Conservation (phyloP, 2,797 vertebrate genomes). For the Chaenodraco wilsoni region DNA sequence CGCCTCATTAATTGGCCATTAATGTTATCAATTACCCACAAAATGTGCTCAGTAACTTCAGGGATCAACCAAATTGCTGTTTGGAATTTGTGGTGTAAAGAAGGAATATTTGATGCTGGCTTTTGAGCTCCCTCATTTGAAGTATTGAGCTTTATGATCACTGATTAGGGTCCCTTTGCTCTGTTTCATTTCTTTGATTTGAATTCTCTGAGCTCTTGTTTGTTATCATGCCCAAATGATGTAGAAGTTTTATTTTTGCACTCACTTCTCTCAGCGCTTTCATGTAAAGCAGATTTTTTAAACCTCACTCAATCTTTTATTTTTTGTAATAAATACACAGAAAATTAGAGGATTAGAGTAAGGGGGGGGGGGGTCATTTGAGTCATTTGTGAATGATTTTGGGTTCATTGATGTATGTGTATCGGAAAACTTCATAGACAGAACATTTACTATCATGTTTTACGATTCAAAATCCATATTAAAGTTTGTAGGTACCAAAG, state of each 20-base stretch:
- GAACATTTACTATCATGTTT: not conserved
- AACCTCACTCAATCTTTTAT: not conserved
- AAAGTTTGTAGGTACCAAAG: no score
- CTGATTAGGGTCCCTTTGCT: conserved; percentile 39
- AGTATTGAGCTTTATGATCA: conserved; percentile 37
- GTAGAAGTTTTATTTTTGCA: conserved; percentile 7
- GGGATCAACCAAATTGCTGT: conserved; percentile 31
- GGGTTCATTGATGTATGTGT: not conserved
- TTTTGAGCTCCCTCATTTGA: conserved; percentile 36
- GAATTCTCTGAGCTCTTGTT: conserved; percentile 39
- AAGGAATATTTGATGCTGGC: conserved; percentile 48
- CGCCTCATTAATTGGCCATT: conserved; percentile 56
- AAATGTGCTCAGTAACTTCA: conserved; percentile 36
- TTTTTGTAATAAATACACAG: not conserved
- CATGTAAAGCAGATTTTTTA: not conserved
- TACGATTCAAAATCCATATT: not conserved
- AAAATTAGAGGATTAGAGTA: not conserved
- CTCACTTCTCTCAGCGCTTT: not conserved
- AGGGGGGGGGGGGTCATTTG: no score
- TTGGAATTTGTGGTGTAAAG: conserved; percentile 37
- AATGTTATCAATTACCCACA: conserved; percentile 56
- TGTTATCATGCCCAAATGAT: conserved; percentile 37
- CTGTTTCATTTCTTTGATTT: conserved; percentile 51
- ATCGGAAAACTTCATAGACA: not conserved
- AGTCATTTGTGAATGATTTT: not conserved